Conservation (phyloP, 2,888 invertebrate species). For the Ptycholaimellus sp. region DNA sequence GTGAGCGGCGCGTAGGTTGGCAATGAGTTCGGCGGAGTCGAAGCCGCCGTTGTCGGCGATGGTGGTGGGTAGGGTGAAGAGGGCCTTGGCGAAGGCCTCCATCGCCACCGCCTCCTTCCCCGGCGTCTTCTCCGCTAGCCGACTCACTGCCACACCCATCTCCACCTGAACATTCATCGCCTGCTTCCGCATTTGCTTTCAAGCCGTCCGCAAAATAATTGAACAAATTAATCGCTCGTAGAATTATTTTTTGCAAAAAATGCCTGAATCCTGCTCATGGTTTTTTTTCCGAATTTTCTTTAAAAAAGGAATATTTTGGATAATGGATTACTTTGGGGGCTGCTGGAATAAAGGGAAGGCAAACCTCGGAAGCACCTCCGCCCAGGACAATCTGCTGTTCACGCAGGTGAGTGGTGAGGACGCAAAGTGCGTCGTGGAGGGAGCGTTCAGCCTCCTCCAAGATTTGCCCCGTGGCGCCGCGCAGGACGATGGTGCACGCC, state of each 20-base stretch:
- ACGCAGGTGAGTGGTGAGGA: constrained; percentile 81
- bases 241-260: too few species aligned
- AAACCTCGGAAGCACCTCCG: too few species aligned
- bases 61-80: constrained; percentile 54
- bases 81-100: constrained; percentile 72
- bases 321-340: too few species aligned
- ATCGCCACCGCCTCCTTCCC: constrained; percentile 93
- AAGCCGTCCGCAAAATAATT: too few species aligned
- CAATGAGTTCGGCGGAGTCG: constrained; percentile 77
- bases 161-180: too few species aligned
- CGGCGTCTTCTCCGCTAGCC: constrained; percentile 57
- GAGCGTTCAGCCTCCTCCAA: constrained; percentile 95
- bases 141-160: too few species aligned
- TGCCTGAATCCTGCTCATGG: too few species aligned
- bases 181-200: too few species aligned
- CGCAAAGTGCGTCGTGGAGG: constrained; percentile 89
- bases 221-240: too few species aligned
- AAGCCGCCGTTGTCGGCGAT: constrained; percentile 97
- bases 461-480: constrained; percentile 92
- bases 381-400: constrained; percentile 68
- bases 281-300: too few species aligned
- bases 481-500: constrained; percentile 83
- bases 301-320: too few species aligned
- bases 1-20: constrained; percentile 71
- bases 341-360: too few species aligned